Conservation (phyloP, 2,113 vertebrate species). For the Callopanchax toddi region DNA sequence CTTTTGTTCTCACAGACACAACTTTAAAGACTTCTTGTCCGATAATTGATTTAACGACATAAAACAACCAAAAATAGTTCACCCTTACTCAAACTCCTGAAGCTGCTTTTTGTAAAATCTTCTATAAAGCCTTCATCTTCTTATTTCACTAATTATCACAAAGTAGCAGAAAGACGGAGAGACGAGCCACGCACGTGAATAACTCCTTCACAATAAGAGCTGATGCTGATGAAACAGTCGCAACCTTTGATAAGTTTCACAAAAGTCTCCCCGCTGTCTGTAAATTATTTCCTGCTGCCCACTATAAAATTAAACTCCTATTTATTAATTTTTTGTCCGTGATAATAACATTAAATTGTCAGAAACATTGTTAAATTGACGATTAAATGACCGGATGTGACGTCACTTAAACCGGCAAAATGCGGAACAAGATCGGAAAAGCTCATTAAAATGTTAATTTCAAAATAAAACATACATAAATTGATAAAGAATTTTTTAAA, state of each 20-base stretch:
- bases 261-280: neutral
- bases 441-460: neutral
- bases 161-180: neutral
- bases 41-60: no score
- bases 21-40: no score
- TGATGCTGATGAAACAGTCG: conserved; percentile 47
- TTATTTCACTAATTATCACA: conserved; percentile 16
- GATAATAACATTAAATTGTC: neutral
- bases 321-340: neutral
- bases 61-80: neutral
- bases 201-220: conserved; percentile 28
- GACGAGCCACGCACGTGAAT: conserved; percentile 2
- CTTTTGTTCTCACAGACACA: no score
- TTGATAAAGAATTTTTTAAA: no score
- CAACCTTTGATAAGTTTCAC: conserved; percentile 2
- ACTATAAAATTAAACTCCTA: neutral
- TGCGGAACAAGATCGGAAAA: conserved; percentile 29
- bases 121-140: conserved; percentile 23
- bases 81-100: conserved; percentile 32
- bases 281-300: neutral
- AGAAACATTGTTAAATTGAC: neutral
- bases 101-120: conserved; percentile 7
- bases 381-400: conserved; percentile 43
- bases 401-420: conserved; percentile 8
- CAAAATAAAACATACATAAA: conserved; percentile 40